A percentile compares a stretch with the other conserved stretches of the same genome.
These are phyloP conservation scores for Campoletis raptor DNA, from an alignment of 2,888 invertebrate species.

Conservation along the genomic window DNA sequence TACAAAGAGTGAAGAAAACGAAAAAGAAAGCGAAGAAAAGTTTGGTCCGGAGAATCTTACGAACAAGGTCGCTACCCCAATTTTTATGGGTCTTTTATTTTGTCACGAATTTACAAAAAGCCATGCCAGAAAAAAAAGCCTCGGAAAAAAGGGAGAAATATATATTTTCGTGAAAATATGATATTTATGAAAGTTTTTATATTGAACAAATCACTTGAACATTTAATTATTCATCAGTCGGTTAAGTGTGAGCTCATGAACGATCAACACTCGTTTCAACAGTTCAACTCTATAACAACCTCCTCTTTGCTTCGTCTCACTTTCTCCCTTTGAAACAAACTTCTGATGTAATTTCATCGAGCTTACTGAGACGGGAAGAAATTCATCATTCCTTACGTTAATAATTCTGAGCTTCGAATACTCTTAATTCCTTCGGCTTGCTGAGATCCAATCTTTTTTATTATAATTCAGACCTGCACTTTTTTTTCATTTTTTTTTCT, in stretches of 20 bases:
- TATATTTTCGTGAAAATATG: neutral
- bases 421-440: constrained; percentile 18
- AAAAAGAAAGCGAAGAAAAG: constrained; percentile 21
- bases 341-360: constrained; percentile 49
- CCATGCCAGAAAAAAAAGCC: neutral
- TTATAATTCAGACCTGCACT: neutral
- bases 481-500: neutral
- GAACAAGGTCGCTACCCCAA: constrained; percentile 62
- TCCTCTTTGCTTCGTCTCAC: constrained; percentile 8
- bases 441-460: constrained; percentile 11
- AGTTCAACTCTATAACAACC: constrained; percentile 10
- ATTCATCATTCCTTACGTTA: constrained; percentile 43
- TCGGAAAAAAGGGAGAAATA: neutral
- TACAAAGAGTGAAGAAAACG: constrained; percentile 15
- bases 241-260: constrained; percentile 20
- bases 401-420: constrained; percentile 12
- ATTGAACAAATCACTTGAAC: constrained; percentile 21
- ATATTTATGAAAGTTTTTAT: constrained; percentile 30
- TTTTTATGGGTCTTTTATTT: constrained; percentile 1
- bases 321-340: constrained; percentile 20
- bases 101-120: neutral
- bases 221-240: constrained; percentile 62
- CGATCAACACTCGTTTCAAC: constrained; percentile 19
- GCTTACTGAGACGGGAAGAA: constrained; percentile 22
- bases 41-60: constrained; percentile 47